These are phyloP conservation scores for Aporophyla lueneburgensis DNA, from an alignment of 2,888 invertebrate genomes.

Conservation along the genomic window DNA sequence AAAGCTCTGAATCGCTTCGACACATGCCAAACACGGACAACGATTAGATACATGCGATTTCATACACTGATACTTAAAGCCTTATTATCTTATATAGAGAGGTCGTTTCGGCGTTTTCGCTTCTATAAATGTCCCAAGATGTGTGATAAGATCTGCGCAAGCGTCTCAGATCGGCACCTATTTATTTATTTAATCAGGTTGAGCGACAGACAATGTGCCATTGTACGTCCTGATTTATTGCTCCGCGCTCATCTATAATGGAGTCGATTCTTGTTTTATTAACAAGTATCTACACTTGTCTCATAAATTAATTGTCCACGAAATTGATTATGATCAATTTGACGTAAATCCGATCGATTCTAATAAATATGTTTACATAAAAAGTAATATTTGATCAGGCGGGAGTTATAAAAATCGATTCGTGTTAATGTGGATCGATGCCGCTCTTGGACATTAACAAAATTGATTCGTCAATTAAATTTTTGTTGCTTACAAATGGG, in stretches of 20 bases:
- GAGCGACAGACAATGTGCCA: conserved; percentile 90
- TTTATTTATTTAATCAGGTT: conserved; percentile 89
- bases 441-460: conserved; percentile 56
- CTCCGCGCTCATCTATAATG: conserved; percentile 80
- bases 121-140: conserved; percentile 82
- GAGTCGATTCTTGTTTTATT: conserved; percentile 76
- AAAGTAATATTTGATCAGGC: conserved; percentile 54
- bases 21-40: conserved; percentile 63
- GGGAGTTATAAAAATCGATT: conserved; percentile 52
- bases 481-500: conserved; percentile 67
- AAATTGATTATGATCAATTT: conserved; percentile 60
- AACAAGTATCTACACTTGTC: conserved; percentile 75
- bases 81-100: conserved; percentile 76
- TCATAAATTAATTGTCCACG: conserved; percentile 65
- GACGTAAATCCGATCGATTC: conserved; percentile 54
- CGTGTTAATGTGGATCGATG: conserved; percentile 46
- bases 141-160: conserved; percentile 86
- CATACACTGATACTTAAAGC: conserved; percentile 73
- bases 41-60: conserved; percentile 76
- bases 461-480: conserved; percentile 65
- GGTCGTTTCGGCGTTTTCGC: conserved; percentile 78
- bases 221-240: conserved; percentile 89
- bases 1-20: conserved; percentile 71
- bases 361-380: conserved; percentile 63
- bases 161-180: conserved; percentile 87